A percentile compares a stretch with the other conserved stretches of the same genome.
Evolutionary conservation across 2,888 invertebrate genomes (phyloP).

Genomic region (Hymenopus coronatus): DNA sequence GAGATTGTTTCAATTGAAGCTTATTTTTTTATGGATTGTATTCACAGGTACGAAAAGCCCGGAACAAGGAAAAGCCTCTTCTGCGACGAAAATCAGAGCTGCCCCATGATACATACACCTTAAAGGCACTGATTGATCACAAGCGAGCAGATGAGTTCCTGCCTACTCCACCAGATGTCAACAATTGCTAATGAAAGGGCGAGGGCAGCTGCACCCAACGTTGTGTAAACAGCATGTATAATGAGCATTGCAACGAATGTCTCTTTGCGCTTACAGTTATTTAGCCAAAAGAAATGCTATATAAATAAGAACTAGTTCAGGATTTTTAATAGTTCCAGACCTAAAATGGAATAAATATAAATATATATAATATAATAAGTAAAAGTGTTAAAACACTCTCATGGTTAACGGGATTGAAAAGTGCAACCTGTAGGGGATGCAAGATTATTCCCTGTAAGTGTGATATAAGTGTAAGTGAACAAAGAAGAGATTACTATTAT

Average conservation of each 20-base stretch:
- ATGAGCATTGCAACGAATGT: slow-evolving; percentile 19
- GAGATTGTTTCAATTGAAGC: too few relatives aligned
- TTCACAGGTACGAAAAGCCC: slow-evolving; percentile 58
- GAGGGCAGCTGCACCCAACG: neutral
- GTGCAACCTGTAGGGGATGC: neutral
- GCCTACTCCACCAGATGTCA: slow-evolving; percentile 78
- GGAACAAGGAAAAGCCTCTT: slow-evolving; percentile 80
- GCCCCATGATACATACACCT: slow-evolving; percentile 88
- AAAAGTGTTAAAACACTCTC: neutral
- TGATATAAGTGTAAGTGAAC: neutral
- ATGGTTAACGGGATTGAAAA: neutral
- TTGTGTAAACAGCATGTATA: neutral
- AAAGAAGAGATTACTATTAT: neutral
- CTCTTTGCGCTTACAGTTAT: slow-evolving; percentile 7
- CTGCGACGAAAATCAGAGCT: slow-evolving; percentile 93
- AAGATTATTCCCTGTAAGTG: neutral
- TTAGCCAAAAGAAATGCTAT: slow-evolving; percentile 12
- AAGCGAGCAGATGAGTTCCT: slow-evolving; percentile 90
- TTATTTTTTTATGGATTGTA: neutral
- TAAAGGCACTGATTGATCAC: slow-evolving; percentile 88
- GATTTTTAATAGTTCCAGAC: slow-evolving; percentile 5
- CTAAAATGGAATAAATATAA: neutral
- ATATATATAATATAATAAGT: neutral
- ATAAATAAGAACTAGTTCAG: slow-evolving; percentile 12
- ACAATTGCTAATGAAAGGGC: slow-evolving; percentile 67